These are phyloP conservation scores for Chloroclysta siterata DNA, from an alignment of 2,888 invertebrate genomes.

Conservation along the genomic window DNA sequence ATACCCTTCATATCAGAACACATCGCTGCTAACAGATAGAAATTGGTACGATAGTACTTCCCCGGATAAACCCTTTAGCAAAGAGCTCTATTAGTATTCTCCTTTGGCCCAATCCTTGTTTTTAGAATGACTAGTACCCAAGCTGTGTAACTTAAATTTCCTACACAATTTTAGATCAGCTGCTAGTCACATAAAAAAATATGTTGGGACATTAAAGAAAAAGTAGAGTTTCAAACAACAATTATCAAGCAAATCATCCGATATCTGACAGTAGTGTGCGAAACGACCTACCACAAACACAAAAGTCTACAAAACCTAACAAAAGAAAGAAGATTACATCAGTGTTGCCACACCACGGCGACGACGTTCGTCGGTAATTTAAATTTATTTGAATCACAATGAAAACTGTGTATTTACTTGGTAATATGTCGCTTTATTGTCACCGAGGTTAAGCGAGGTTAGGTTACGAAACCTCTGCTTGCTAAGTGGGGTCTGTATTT, in stretches of 20 bases:
- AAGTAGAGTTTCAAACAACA: constrained; percentile 18
- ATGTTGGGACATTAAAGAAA: not conserved
- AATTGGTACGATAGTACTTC: too few relatives aligned
- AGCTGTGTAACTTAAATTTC: too few relatives aligned
- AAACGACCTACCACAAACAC: constrained; percentile 61
- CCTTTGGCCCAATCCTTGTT: too few relatives aligned
- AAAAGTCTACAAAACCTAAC: constrained; percentile 36
- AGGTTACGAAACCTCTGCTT: constrained; percentile 63
- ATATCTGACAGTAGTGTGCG: constrained; percentile 49
- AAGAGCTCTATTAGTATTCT: too few relatives aligned
- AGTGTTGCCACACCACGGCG: constrained; percentile 63
- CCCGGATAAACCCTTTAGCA: too few relatives aligned
- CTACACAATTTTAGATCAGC: too few relatives aligned
- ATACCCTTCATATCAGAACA: too few relatives aligned
- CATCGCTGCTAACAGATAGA: too few relatives aligned
- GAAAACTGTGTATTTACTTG: constrained; percentile 73
- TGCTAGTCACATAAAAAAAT: not conserved
- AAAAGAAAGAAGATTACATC: constrained; percentile 37
- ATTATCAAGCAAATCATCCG: constrained; percentile 29
- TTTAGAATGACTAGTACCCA: too few relatives aligned
- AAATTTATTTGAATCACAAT: constrained; percentile 82
- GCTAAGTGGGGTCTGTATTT: constrained; percentile 21
- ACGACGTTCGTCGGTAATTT: constrained; percentile 62
- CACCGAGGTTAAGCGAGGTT: constrained; percentile 70
- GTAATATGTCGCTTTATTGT: constrained; percentile 68